Evolutionary conservation across 2,888 invertebrate genomes (phyloP), one percentile per base, ranked within the genome.

Genomic region (Tiphia femorata): DNA sequence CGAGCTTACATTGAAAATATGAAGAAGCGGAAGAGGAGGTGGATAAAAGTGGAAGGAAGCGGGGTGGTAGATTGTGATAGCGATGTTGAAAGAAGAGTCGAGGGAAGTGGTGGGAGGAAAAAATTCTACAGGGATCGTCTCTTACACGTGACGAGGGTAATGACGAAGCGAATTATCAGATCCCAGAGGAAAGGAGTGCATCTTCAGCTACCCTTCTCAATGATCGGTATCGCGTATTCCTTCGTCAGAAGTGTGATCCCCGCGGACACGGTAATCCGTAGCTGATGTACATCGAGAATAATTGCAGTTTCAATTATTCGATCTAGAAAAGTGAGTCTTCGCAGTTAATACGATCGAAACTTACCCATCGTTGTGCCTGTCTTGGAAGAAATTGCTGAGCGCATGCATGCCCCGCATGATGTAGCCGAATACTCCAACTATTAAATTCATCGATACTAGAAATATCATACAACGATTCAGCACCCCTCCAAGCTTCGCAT

Each of bases 221-320:
- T 49, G 2, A 51, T 61, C 3, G 70, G 66, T 2, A 65, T 23
- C 1, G 54, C 67, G 27, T 75, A 74, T 2, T 66, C 49, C 1
- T 69, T 19, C 12, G 51, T 30, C 10, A 75, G 50, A 19, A 77
- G 70, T 4, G 49, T 58, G 19, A 77, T 76, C 3, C 74, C 73
- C 62, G 75, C 62, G 48, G 76, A 52, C 76, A 74, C 47, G 73
- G 73, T n/a, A 78, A 35, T 4, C 72, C 71, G 25, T 76, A 77
- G 0, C 72, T 72, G 49, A 77, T 64, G 46, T 71, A 77, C 40
- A 76, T 71, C 7, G 73, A 58, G 3, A 69, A 12, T 1, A 62
- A 62, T 64, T 76, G 76, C 61, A 74, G 73, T 74, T 0, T 44
- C 20, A 8, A 70, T 7, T 0, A 70, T n/a, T 58, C n/a, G 42